Evolutionary conservation across 2,888 invertebrate species (phyloP).

Genomic region (Sisyra terminalis): DNA sequence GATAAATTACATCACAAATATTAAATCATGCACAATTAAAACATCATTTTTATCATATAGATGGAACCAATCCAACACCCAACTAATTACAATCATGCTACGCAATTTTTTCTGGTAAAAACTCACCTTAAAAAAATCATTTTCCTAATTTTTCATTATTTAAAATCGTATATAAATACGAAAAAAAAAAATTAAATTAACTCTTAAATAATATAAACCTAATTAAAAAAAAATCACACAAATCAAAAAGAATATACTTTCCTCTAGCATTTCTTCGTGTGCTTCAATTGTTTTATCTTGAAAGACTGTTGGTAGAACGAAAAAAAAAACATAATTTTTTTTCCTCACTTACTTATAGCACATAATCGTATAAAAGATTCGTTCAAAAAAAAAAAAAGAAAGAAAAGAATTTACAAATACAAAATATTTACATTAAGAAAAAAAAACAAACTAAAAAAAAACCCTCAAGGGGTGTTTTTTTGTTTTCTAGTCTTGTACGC

Average conservation of each 20-base stretch:
- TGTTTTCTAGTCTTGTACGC: too few species aligned
- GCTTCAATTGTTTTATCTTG: background rate
- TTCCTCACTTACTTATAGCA: background rate
- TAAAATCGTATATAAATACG: background rate
- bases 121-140: too few species aligned
- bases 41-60: too few species aligned
- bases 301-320: too few species aligned
- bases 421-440: background rate
- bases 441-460: background rate
- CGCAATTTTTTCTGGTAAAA: too few species aligned
- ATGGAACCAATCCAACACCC: too few species aligned
- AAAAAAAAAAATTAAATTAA: background rate
- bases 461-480: too few species aligned
- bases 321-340: background rate
- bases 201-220: background rate
- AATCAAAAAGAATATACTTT: background rate
- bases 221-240: background rate
- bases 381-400: background rate
- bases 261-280: background rate
- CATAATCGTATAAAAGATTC: background rate
- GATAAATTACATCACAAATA: too few species aligned
- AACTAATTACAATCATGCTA: too few species aligned
- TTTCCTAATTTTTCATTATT: background rate
- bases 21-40: too few species aligned
- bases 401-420: background rate